Percentiles rank a stretch among this genome's conserved stretches.
phyloP scores from a whole-genome alignment of 2,888 invertebrate species.

The Eristalis arbustorum region DNA sequence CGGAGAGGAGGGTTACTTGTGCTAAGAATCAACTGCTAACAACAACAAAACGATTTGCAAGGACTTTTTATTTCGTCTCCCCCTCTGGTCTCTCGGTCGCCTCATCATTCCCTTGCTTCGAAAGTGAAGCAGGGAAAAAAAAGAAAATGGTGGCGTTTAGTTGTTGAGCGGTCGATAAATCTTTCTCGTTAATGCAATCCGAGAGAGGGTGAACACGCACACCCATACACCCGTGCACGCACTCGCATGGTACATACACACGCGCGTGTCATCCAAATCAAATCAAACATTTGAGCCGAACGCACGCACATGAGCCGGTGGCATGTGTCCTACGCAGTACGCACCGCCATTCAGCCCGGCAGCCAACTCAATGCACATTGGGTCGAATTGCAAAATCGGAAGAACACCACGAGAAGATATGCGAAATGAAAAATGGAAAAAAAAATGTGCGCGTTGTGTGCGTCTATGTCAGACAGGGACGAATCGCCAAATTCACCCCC shows the following conservation, averaged over 20 bases:
- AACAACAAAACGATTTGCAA: slow-evolving; percentile 58
- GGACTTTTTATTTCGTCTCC: slow-evolving; percentile 24
- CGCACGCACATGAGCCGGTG: slow-evolving; percentile 41
- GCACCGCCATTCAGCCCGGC: slow-evolving; percentile 26
- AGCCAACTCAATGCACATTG: slow-evolving; percentile 53
- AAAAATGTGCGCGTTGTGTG: slow-evolving; percentile 24
- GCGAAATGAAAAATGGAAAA: not conserved
- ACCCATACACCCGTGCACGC: not conserved
- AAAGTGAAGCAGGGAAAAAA: slow-evolving; percentile 29
- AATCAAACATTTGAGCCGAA: slow-evolving; percentile 45
- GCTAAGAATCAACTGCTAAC: slow-evolving; percentile 47
- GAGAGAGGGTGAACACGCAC: slow-evolving; percentile 44
- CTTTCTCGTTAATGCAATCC: slow-evolving; percentile 42
- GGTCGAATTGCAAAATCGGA: slow-evolving; percentile 32
- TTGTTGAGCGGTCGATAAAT: slow-evolving; percentile 62
- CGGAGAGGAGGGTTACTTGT: not conserved
- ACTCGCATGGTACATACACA: not conserved
- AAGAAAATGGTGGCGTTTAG: slow-evolving; percentile 56
- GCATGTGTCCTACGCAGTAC: slow-evolving; percentile 56
- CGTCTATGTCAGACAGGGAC: slow-evolving; percentile 10
- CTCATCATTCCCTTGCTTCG: not conserved
- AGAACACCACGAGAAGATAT: slow-evolving; percentile 3
- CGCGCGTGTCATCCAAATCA: slow-evolving; percentile 47
- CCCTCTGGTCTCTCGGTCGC: not conserved
- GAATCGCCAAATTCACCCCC: not conserved